Evolutionary conservation across 2,113 vertebrate genomes (phyloP), one percentile per base, ranked within the genome.

Genomic region (Struthidea cinerea): DNA sequence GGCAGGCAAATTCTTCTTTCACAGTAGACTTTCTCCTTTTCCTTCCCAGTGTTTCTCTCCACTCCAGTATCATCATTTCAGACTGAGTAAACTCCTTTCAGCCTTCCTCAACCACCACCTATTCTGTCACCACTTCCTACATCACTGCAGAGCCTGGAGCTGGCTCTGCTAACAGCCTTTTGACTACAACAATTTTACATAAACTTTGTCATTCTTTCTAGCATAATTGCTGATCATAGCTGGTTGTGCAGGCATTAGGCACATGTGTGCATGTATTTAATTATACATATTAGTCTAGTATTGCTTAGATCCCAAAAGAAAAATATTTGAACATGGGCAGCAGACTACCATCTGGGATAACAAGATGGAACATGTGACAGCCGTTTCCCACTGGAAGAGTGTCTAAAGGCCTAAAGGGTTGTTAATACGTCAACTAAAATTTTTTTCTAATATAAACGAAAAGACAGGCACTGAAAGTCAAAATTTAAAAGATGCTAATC

Each of bases 371-470:
- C 4, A 2, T 32, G 42, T 41, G 86, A 69, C 76, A 97, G 35
- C 6, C 10, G 4, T 94, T 91, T 97, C 92, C 84, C 87, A 76
- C 69, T 85, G 94, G 87, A 97, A 91, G 74, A 44, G 9, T 84
- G 14, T 84, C 80, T 92, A 90, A 92, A 92, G n/a, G 74, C 56
- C 63, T 69, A 30, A 88, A 80, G 53, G 4, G 22, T 84, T 96
- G 30, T 69, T 95, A 92, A 96, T 93, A 89, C 65, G 93, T 95
- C 79, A 97, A 61, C 89, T 96, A 96, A 91, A 79, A 76, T 70
- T 19, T 63, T 73, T 61, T 90, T 56, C 80, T 92, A 76, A 82
- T 91, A 78, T 76, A 91, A 95, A 84, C 11, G 80, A 67, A 97
- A 95, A 95, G 17, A 83, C 37, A 77, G 89, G 65, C 16, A 89